Base-by-base conservation (phyloP, 2,113 vertebrate species). In the Hypanus sabinus region DNA sequence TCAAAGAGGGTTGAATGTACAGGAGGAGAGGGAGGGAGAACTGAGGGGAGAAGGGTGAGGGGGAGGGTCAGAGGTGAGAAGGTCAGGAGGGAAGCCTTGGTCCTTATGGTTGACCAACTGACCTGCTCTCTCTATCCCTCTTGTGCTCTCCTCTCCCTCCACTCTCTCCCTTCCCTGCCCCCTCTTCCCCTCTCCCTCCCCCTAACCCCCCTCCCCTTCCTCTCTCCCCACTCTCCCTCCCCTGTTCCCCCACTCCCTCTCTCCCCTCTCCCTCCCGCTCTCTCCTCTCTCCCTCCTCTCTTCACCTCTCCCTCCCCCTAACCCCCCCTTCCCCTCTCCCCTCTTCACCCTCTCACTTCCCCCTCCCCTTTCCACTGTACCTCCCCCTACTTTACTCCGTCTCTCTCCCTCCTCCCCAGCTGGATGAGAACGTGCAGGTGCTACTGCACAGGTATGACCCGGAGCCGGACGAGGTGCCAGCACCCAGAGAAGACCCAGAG, bases 371-470 rank as follows among this genome's bases (percentile, higher is more conserved):
- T 1, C 18, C 73, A n/a, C n/a, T n/a, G n/a, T n/a, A n/a, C n/a
- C 6, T 20, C 46, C 46, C 46, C 46, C 46, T 3, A 46, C 46
- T 46, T 46, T 46, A 46, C 46, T 46, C 46, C 46, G 46, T 46
- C 3, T n/a, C n/a, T n/a, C n/a, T n/a, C n/a, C n/a, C n/a, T n/a
- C n/a, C n/a, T 79, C 94, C 95, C 79, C 95, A 99, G 98, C 95
- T 99, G 94, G 98, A 99, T 95, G 97, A 98, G 91, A 97, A 96
- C 18, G 97, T 98, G 94, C 97, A 97, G 87, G 65, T 96, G 27
- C 95, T 98, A 68, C 96, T 98, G 4, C 97, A 97, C 94, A 96
- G 96, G 12, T 97, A 97, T 6, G 97, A 98, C 94, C 96, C 96
- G 11, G 96, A 96, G 12, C 46, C 95, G 30, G 95, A 95, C 9